Conservation (phyloP, 2,888 invertebrate species). For the Neoitamus cyanurus region DNA sequence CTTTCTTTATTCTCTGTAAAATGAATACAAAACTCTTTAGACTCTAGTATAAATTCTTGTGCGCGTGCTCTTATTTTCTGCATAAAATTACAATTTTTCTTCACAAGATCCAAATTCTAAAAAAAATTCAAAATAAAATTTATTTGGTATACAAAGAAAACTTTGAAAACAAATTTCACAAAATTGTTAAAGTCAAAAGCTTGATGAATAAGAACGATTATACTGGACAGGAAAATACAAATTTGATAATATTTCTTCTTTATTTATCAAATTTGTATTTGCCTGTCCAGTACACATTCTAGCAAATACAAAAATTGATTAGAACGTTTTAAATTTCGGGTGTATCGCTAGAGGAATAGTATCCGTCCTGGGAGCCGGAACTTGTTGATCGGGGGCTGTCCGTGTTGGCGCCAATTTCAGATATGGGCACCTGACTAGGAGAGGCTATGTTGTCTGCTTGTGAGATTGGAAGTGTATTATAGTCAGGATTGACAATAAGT, state of each 20-base stretch:
- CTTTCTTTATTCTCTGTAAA: not conserved
- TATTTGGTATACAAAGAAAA: not conserved
- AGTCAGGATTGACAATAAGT: slow-evolving; percentile 71
- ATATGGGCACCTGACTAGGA: slow-evolving; percentile 58
- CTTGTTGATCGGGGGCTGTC: slow-evolving; percentile 3
- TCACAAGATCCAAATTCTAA: not conserved
- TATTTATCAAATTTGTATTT: not conserved
- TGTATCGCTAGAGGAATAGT: not conserved
- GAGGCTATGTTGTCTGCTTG: not conserved
- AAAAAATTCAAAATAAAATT: not conserved
- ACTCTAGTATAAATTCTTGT: not conserved
- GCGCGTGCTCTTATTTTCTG: not conserved
- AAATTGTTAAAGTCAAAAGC: not conserved
- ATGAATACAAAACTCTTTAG: not conserved
- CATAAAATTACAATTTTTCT: not conserved
- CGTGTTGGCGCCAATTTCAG: slow-evolving; percentile 61
- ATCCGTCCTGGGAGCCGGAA: not conserved
- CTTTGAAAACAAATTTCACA: not conserved
- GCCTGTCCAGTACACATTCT: not conserved
- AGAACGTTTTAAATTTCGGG: not conserved
- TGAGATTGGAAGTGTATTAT: not conserved
- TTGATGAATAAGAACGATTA: not conserved
- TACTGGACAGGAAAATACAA: not conserved
- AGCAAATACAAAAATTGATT: not conserved
- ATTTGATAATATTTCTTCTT: no score